Base-by-base conservation (phyloP, 2,888 invertebrate species). In the Scaptomyza parva region DNA sequence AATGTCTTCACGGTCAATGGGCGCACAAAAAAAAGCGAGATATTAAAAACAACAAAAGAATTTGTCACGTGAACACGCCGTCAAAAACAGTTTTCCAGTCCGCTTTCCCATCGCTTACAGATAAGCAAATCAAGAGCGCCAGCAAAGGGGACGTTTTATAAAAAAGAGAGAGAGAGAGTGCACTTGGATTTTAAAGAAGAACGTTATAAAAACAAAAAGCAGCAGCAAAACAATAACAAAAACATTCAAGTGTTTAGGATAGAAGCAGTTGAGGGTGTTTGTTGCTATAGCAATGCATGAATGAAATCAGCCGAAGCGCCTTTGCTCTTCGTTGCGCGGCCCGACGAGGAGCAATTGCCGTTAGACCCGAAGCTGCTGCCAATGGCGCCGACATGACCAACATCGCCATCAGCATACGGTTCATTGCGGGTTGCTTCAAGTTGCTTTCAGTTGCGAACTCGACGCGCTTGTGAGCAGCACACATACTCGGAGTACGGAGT, bases 141-240 rank as follows among this genome's bases (percentile, higher is more conserved):
- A 30, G 35, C 8, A 35, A 35, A 60, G 53, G 33, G 51, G 43
- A 59, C 12, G 11, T 26, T 35, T 14, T 14, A 12, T 18, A 14
- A 33, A 24, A 50, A 9, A 6, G 37, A 50, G 43, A 11, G 50
- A 44, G 50, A 43, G 39, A 28, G 58, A 24, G 53, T 35, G 43
- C 39, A 60, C 52, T 41, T 43, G 28, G 26, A 61, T 45, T 59
- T 57, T 51, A 30, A 59, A 78, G 82, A 86, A 82, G 66, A 73
- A 83, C 78, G 83, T 73, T 80, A 80, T 86, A 77, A 83, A 83
- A 86, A 86, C 82, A 86, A 80, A 80, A 81, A 53, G 41, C 73
- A 83, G 59, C 70, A 78, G 66, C 78, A 83, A 80, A 75, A 77
- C 62, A 72, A 67, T 52, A 61, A 44, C 51, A 53, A 30, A 51